Base-by-base conservation (phyloP, 1,140 invertebrate species). In the Cydia amplana region DNA sequence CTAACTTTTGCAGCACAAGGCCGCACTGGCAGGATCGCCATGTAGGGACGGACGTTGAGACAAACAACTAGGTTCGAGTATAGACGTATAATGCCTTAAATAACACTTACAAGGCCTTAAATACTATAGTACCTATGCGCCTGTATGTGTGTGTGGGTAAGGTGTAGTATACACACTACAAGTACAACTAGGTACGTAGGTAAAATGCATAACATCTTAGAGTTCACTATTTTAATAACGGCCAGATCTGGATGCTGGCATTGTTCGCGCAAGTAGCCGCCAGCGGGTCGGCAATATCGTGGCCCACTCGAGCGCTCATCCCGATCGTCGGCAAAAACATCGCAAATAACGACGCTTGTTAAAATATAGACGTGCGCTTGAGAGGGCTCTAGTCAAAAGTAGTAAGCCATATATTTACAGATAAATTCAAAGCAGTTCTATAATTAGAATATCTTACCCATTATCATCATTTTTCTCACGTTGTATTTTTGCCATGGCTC, bases 321-420 rank as follows among this genome's bases (percentile, higher is more conserved):
- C 83, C 81, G 87, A 87, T 86, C 82, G 80, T 77, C 81, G 83
- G 79, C 82, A 83, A 82, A 83, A 88, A 83, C 84, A 81, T 74
- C 77, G 46, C 46, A 73, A 73, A 73, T 73, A 73, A 51, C 20
- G 46, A 84, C 81, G 78, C 72, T 82, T 83, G 79, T 80, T 74
- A 73, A 73, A 73, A 73, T 49, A 72, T 40, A 51, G 64, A 36
- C 12, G 12, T 51, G 49, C 49, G 36, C 65, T 32, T 12, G n/a
- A 70, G 36, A 12, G 49, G n/a, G 49, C 49, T 51, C 49, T 18
- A 18, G 14, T n/a, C 25, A n/a, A 32, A 14, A 60, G 18, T 60
- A 7, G 55, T 55, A 55, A 28, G n/a, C 20, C n/a, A 55, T 46
- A 16, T 7, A 55, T 18, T 9, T 55, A 55, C 5, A 55, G 5